Evolutionary conservation across 2,888 invertebrate species (phyloP).

Genomic region (Ptychoptera albimana): DNA sequence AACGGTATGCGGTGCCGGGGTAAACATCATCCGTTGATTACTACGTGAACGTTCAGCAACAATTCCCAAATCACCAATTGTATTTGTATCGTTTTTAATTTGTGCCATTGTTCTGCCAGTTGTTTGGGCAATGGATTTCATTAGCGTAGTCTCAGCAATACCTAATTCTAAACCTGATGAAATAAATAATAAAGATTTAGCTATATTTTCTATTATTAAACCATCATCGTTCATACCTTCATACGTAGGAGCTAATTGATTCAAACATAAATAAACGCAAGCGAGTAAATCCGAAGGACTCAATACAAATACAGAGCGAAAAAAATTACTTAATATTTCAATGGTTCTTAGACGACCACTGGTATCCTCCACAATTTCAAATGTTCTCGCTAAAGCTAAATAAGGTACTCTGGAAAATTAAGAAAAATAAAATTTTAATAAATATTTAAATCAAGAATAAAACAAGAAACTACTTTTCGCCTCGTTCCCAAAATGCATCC

Average conservation of each 20-base stretch:
- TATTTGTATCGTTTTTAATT: constrained; percentile 44
- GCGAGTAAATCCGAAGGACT: constrained; percentile 81
- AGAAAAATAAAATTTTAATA: constrained; percentile 1
- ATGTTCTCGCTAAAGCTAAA: constrained; percentile 74
- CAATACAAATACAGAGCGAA: constrained; percentile 75
- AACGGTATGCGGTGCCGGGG: constrained; percentile 62
- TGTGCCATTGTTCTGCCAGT: constrained; percentile 75
- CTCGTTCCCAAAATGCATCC: constrained; percentile 65
- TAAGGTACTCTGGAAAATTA: constrained; percentile 65
- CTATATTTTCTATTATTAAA: not conserved
- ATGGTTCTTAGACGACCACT: constrained; percentile 78
- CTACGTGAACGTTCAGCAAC: constrained; percentile 75
- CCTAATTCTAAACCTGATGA: constrained; percentile 64
- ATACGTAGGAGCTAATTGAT: constrained; percentile 89
- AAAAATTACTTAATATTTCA: constrained; percentile 81
- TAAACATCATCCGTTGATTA: constrained; percentile 77
- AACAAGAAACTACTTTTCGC: constrained; percentile 40
- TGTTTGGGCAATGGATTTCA: constrained; percentile 85
- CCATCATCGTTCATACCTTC: constrained; percentile 42
- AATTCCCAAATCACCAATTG: constrained; percentile 74
- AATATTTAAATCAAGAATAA: constrained; percentile 3
- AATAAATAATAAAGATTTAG: not conserved
- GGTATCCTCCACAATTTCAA: constrained; percentile 77
- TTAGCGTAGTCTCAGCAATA: constrained; percentile 84
- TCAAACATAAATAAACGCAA: constrained; percentile 88